phyloP scores from a whole-genome alignment of 1,140 invertebrate species.

The Drosophila gunungcola region DNA sequence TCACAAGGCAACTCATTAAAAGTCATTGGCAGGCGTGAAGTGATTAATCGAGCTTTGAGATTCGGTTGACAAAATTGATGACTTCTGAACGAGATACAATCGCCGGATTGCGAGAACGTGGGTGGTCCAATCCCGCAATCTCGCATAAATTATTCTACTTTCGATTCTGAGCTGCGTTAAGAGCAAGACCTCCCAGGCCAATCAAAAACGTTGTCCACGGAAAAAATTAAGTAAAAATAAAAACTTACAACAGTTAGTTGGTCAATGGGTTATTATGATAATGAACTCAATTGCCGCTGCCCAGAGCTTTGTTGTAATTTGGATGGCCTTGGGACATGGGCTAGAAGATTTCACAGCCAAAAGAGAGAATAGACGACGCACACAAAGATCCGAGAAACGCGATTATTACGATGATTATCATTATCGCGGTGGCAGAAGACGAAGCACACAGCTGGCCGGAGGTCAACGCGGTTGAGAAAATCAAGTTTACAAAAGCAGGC shows the following conservation, averaged over 20 bases:
- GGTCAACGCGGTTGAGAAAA: conserved; percentile 71
- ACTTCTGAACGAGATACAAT: conserved; percentile 32
- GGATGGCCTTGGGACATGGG: conserved; percentile 58
- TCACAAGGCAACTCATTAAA: conserved; percentile 49
- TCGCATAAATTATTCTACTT: conserved; percentile 28
- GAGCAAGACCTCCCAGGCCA: neutral
- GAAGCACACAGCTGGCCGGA: conserved; percentile 64
- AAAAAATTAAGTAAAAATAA: neutral
- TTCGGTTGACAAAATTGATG: conserved; percentile 54
- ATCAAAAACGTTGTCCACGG: conserved; percentile 20
- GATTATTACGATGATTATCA: conserved; percentile 44
- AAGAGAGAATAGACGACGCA: conserved; percentile 50
- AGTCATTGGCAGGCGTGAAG: conserved; percentile 53
- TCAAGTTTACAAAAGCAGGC: conserved; percentile 70
- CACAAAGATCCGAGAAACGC: conserved; percentile 33
- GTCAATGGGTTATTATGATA: conserved; percentile 83
- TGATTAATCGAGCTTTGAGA: conserved; percentile 57
- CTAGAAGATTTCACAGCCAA: conserved; percentile 70
- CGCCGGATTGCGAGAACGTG: neutral
- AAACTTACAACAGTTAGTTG: conserved; percentile 60
- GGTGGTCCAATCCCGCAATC: conserved; percentile 8
- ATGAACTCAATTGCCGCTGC: conserved; percentile 75
- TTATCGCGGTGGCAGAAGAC: conserved; percentile 27
- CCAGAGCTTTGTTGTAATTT: conserved; percentile 70
- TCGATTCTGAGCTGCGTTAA: conserved; percentile 27